Evolutionary conservation across 2,888 invertebrate species (phyloP), one percentile per base, ranked within the genome.

Genomic region (Tricholauxania praeusta): DNA sequence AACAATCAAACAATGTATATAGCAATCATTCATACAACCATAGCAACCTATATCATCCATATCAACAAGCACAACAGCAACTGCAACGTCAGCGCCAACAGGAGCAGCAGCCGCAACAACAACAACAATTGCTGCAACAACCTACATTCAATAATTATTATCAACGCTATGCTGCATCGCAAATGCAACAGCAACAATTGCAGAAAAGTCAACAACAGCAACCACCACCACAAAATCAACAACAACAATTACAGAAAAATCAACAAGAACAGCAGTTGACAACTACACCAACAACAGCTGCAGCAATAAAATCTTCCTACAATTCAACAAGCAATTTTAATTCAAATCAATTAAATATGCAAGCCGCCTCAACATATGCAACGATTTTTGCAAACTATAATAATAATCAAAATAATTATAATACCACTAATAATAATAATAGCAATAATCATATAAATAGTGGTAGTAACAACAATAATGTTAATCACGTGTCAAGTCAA

Each of bases 181-280:
- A 52, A 32, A 19, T 65, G 52, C 59, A 64, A 39, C 19, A 49
- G 19, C 71, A 71, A 49, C 64, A 72, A 65, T 49, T 71, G 47
- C 74, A 70, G 52, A 57, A 63, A 39, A 60, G 62, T 22, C 59
- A 47, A 14, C 65, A 70, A 39, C 59, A 19, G 39, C 72, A 71
- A 2, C 77, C 76, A n/a, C 80, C 75, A 22, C 76, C 77, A 39
- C 79, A 78, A 5, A 77, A 71, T 0, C 78, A 78, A 14, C 80
- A 76, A 3, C 80, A 71, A 75, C 72, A 69, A 71, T 66, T 60
- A 32, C 74, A 72, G n/a, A 64, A 66, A 57, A 69, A 75, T 64
- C 75, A 74, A 47, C 74, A 73, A 60, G 75, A 72, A 60, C 63
- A 72, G n/a, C 75, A 74, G 53, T 60, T 72, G 62, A 72, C 55